Base-by-base conservation (phyloP, 2,888 invertebrate species). In the Oligia strigilis region DNA sequence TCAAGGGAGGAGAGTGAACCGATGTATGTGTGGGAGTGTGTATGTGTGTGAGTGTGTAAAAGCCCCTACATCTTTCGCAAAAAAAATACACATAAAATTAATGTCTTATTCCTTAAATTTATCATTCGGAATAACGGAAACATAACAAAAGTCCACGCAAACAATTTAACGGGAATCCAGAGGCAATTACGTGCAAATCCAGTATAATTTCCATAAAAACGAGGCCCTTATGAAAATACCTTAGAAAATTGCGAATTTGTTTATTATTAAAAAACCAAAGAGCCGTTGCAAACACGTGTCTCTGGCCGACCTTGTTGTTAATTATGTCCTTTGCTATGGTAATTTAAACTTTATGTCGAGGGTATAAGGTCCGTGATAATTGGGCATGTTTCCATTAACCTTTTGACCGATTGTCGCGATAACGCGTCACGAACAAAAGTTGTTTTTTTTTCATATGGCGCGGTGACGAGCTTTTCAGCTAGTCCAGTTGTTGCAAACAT, bases 181-280 rank as follows among this genome's bases (percentile, higher is more conserved):
- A 78, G 77, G 85, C 82, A 84, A 86, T 82, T 84, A 82, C 88
- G 78, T 80, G 77, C 70, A 81, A 86, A 87, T 83, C 78, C 80
- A 86, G 77, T 74, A 81, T 49, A 81, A 85, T 86, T 77, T 85
- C 78, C 76, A 85, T 83, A 76, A 83, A 85, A 87, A 78, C 64
- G 66, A 75, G 76, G 74, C 67, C 69, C 77, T 83, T 81, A 70
- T 78, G 72, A 83, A 85, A 88, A 71, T 81, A 76, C 67, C 75
- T 80, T 66, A 72, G 78, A 84, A 74, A 81, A 88, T 84, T 78
- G 81, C 71, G 58, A 77, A 83, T 78, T 88, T 83, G 81, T 76
- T 88, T 88, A 79, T 82, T 83, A 88, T 85, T 81, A 88, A 84
- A 55, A 82, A 83, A 81, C 46, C 71, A 80, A 83, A 83, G 77